Evolutionary conservation across 2,113 vertebrate genomes (phyloP), one percentile per base, ranked within the genome.

Genomic region (Bettongia penicillata): DNA sequence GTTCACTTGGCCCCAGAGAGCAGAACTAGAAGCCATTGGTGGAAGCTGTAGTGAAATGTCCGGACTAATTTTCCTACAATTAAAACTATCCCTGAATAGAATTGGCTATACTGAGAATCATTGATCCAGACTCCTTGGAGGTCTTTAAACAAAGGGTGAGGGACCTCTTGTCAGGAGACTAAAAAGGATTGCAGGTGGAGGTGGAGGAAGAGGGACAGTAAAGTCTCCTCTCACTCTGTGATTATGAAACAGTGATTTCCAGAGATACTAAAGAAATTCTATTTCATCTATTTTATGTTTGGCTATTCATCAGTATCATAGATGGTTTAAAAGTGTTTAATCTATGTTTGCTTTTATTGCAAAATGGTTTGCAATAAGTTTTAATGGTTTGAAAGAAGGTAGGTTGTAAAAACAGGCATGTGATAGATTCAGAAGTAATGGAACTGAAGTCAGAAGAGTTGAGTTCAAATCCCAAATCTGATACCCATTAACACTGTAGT

Each of bases 361-460:
- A 24, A 31, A 51, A 84, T 12, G 53, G 53, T 77, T 93, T 0
- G 53, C 23, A 37, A 24, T 1, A 0, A 61, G 55, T 0, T 0
- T 0, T 31, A 26, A 57, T 55, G 53, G 22, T 94, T 49, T 91
- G 47, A n/a, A 94, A 51, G 12, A 0, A 10, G 57, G 49, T 3
- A 96, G 49, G 0, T 14, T 93, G 53, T 10, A 6, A 0, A 68
- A 90, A 91, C 19, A 53, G 94, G 4, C 52, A 3, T 1, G 0
- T 84, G 93, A n/a, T 25, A n/a, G 37, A 57, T 3, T 55, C 19
- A 84, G 2, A 84, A 84, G n/a, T 84, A n/a, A 84, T 84, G 68
- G 11, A 19, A 6, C 68, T 84, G n/a, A 43, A 43, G 16, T 22
- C 68, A 84, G 19, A 8, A 23, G 68, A 84, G n/a, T 1, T 22